phyloP scores from a whole-genome alignment of 2,113 vertebrate species.

The Trichomycterus rosablanca region DNA sequence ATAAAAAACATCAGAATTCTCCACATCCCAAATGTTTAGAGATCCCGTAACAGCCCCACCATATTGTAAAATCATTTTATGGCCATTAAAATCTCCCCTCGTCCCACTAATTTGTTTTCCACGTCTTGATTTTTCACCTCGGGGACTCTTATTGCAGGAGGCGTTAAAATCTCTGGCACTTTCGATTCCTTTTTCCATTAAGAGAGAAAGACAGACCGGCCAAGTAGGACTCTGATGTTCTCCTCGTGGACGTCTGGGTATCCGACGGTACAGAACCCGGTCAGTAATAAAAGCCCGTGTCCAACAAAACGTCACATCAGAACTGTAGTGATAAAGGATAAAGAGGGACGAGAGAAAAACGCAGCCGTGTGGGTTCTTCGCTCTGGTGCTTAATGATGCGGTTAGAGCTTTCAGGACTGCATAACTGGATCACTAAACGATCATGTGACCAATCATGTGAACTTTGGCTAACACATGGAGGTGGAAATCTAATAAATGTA shows the following conservation, averaged over 20 bases:
- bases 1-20: neutral
- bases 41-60: too few relatives aligned
- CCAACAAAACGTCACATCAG: neutral
- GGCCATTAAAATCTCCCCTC: neutral
- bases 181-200: constrained; percentile 9
- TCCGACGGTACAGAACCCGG: neutral
- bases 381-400: constrained; percentile 1
- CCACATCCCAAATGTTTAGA: too few relatives aligned
- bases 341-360: constrained; percentile 1
- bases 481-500: neutral
- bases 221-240: constrained; percentile 7
- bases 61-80: constrained; percentile 7
- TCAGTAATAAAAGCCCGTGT: neutral
- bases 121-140: constrained; percentile 21
- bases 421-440: constrained; percentile 31
- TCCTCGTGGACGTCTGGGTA: neutral
- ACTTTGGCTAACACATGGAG: neutral
- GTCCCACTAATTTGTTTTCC: constrained; percentile 23
- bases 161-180: constrained; percentile 3
- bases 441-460: constrained; percentile 25
- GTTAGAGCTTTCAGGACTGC: neutral
- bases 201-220: constrained; percentile 20
- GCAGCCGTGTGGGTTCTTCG: neutral
- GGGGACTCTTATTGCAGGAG: constrained; percentile 4
- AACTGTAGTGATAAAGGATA: neutral